Percentiles rank a stretch among this genome's conserved stretches.
phyloP scores from a whole-genome alignment of 2,888 invertebrate species.

The Leptura quadrifasciata region DNA sequence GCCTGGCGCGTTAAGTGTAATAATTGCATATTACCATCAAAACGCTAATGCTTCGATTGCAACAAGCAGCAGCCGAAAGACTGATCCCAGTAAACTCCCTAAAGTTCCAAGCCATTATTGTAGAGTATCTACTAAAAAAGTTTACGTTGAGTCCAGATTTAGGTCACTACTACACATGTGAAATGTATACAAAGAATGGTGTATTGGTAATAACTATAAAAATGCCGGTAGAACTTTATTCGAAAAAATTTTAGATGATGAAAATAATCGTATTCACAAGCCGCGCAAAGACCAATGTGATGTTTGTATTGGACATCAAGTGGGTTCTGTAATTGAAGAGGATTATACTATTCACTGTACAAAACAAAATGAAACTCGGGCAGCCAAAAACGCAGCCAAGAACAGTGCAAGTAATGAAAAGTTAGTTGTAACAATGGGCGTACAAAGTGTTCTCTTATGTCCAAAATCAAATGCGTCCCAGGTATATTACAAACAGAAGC shows the following conservation, averaged over 20 bases:
- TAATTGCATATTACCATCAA: no score
- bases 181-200: not conserved
- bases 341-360: not conserved
- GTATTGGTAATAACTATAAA: not conserved
- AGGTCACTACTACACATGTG: not conserved
- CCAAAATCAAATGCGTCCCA: not conserved
- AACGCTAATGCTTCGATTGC: no score
- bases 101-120: not conserved
- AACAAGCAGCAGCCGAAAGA: no score
- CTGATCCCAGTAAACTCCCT: not conserved
- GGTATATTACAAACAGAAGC: not conserved
- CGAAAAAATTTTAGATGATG: not conserved
- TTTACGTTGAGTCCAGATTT: not conserved
- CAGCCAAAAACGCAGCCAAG: not conserved
- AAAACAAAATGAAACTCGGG: not conserved
- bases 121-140: not conserved
- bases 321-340: not conserved
- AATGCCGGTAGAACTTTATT: not conserved
- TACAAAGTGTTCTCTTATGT: slow-evolving; percentile 5
- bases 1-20: no score
- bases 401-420: not conserved
- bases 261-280: not conserved
- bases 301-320: not conserved
- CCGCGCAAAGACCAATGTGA: not conserved
- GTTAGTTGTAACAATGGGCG: not conserved